Conservation (phyloP, 2,888 invertebrate species). For the Drosophila glabriapex region DNA sequence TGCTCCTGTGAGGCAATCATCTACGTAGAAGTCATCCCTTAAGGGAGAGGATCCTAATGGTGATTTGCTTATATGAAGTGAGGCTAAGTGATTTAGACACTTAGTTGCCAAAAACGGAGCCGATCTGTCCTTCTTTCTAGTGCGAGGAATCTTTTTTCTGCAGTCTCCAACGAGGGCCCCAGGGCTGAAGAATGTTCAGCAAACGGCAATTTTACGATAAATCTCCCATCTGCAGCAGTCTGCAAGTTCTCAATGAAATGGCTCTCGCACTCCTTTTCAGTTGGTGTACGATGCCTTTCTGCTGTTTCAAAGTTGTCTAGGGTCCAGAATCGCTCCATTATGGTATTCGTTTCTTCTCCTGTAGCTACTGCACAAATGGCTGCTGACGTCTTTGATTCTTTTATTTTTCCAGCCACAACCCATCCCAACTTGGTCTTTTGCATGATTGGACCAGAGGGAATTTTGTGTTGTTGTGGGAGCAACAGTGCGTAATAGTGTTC, state of each 20-base stretch:
- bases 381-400: not conserved
- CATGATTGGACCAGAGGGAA: constrained; percentile 2
- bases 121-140: no score
- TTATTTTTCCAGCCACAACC: not conserved
- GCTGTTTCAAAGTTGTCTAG: not conserved
- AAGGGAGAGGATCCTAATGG: no score
- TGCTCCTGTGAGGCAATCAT: no score
- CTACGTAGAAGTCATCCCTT: no score
- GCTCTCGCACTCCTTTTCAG: not conserved
- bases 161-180: not conserved
- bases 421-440: not conserved
- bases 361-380: not conserved
- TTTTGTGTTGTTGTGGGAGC: constrained; percentile 2
- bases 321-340: not conserved
- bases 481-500: not conserved
- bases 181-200: not conserved
- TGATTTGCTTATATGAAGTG: no score
- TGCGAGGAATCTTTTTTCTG: no score
- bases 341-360: not conserved
- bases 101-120: no score
- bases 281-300: constrained; percentile 1
- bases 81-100: not conserved
- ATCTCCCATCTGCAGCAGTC: not conserved
- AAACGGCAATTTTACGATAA: not conserved
- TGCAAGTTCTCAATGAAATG: not conserved